A percentile compares a stretch with the other conserved stretches of the same genome.
phyloP scores from a whole-genome alignment of 2,113 vertebrate genomes.

The Anser cygnoides region DNA sequence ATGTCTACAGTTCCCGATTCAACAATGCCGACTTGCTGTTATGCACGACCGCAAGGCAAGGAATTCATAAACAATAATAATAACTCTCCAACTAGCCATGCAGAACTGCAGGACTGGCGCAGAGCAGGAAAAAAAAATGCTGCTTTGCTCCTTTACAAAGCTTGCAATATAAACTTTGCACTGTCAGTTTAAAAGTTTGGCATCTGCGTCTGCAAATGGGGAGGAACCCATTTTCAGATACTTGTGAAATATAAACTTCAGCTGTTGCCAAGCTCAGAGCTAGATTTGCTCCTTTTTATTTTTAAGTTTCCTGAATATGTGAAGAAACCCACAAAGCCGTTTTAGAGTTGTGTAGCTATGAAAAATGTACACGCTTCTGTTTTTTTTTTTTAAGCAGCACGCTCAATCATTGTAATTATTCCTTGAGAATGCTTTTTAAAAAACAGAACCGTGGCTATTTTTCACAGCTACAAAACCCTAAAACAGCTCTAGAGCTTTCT shows the following conservation, averaged over 20 bases:
- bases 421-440: conserved; percentile 44
- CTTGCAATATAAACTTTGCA: conserved; percentile 39
- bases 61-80: conserved; percentile 40
- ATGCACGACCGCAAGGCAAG: neutral
- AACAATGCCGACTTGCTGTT: conserved; percentile 5
- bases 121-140: neutral
- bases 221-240: conserved; percentile 68
- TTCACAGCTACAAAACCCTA: conserved; percentile 54
- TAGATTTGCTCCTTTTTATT: conserved; percentile 68
- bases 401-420: conserved; percentile 65
- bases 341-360: conserved; percentile 17
- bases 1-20: neutral
- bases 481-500: conserved; percentile 58
- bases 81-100: neutral
- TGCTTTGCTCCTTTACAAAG: conserved; percentile 1
- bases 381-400: conserved; percentile 46
- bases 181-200: conserved; percentile 63
- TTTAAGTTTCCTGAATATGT: conserved; percentile 58
- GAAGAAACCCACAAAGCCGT: conserved; percentile 60
- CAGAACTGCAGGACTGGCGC: neutral
- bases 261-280: conserved; percentile 60
- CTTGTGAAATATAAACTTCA: conserved; percentile 66
- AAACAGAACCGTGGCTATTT: conserved; percentile 32
- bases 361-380: conserved; percentile 29
- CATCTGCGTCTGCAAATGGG: conserved; percentile 56